Evolutionary conservation across 2,888 invertebrate genomes (phyloP), one percentile per base, ranked within the genome.

Genomic region (Magallana nippona): DNA sequence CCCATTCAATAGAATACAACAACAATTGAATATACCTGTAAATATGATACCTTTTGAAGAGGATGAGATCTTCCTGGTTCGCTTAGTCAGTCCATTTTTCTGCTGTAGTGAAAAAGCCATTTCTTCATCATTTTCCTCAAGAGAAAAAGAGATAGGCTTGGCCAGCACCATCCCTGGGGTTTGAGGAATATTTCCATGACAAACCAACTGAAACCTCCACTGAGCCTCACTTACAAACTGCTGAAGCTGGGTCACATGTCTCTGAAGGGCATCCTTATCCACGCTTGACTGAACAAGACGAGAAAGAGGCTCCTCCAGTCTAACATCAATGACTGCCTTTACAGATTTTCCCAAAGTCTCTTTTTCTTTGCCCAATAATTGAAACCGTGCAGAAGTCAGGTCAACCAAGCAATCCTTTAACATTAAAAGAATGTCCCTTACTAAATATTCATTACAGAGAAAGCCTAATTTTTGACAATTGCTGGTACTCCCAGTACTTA

Each of bases 121-220:
- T n/a, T 86, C 79, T 77, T 82, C 82, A 60, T 85, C 82, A 81
- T 84, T 82, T 13, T 87, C 87, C 78, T 90, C 90, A 55, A 89
- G 88, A 10, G 86, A 85, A 55, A 88, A 86, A 13, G 84, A 82
- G n/a, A 91, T 87, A 44, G 88, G 85, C 55, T 91, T 89, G 27
- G 86, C 78, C 57, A 93, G 83, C 27, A 93, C 88, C 55, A 87
- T 86, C 19, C 91, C 91, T 2, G 89, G 82, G 77, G 89, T 86
- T 78, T 86, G 89, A 5, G 93, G 92, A 84, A 93, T 90, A 60
- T 88, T 85, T 55, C 91, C 91, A n/a, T 91, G 89, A 55, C 89
- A 89, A 8, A 97, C 95, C 78, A 97, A 93, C 91, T 97, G 96
- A 89, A 96, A 95, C 90, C 97, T 95, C 97, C 97, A 97, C 85